A percentile compares a stretch with the other conserved stretches of the same genome.
Conservation (phyloP, 2,888 invertebrate species). For the Saturnia pavonia region DNA sequence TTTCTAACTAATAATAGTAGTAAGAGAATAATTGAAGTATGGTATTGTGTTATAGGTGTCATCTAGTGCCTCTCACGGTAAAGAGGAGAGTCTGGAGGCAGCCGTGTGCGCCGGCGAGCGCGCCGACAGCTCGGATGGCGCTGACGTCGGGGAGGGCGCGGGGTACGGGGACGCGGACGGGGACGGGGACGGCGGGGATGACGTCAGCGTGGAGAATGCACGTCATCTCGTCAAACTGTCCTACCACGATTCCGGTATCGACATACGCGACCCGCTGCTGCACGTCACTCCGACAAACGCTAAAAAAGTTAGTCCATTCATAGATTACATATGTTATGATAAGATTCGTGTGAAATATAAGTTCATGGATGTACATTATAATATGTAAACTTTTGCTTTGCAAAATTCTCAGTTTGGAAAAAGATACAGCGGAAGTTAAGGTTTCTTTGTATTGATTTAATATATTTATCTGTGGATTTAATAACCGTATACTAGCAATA, state of each 20-base stretch:
- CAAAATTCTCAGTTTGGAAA: too few species aligned
- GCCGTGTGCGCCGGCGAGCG: slow-evolving; percentile 42
- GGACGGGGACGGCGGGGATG: slow-evolving; percentile 51
- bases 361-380: too few species aligned
- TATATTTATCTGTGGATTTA: too few species aligned
- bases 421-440: too few species aligned
- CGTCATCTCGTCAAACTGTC: slow-evolving; percentile 89
- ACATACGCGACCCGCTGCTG: slow-evolving; percentile 89
- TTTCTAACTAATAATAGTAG: too few species aligned
- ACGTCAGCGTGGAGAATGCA: slow-evolving; percentile 50
- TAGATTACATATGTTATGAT: background rate
- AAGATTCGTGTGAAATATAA: too few species aligned
- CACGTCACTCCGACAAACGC: slow-evolving; percentile 84
- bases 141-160: slow-evolving; percentile 23
- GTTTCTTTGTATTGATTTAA: too few species aligned
- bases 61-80: slow-evolving; percentile 64
- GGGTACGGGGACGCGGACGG: slow-evolving; percentile 51
- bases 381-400: too few species aligned
- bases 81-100: slow-evolving; percentile 63
- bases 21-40: background rate
- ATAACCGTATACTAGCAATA: too few species aligned
- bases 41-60: slow-evolving; percentile 52
- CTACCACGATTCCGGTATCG: slow-evolving; percentile 95
- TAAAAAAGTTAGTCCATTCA: slow-evolving; percentile 79
- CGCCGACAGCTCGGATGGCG: slow-evolving; percentile 33